Evolutionary conservation across 2,113 vertebrate genomes (phyloP), one percentile per base, ranked within the genome.

Genomic region (Hymenochirus boettgeri): DNA sequence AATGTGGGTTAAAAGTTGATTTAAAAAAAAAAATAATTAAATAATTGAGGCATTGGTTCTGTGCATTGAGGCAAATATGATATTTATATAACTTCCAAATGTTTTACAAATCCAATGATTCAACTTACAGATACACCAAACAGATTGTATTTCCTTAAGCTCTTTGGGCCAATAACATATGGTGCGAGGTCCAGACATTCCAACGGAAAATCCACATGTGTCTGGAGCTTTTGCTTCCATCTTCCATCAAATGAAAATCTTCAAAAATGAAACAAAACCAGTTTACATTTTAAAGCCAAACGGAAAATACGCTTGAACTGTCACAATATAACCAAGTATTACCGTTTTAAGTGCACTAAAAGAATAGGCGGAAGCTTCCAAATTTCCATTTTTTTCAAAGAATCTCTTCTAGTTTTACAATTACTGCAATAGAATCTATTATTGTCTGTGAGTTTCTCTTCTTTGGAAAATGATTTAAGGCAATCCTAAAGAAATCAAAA

Each of bases 181-280:
- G 93, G 94, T 0, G 82, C 74, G 56, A 99, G 83, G 77, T 99
- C 95, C 83, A 99, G 91, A 70, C 75, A 84, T 80, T 98, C 96
- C 65, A 96, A 73, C 1, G 96, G 88, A 71, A 99, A 97, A 79
- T 98, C 95, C 33, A 99, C 96, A 23, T 85, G 84, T 0, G 94
- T 95, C 63, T 99, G 96, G 58, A 99, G 85, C 76, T 99, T 99
- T 78, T 99, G 96, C 57, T 96, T 95, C 96, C 96, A 99, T 54
- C 96, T 85, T 48, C 96, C 96, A 73, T 97, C 96, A 4, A 95
- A 97, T 33, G 93, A 42, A 42, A 42, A 42, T 12, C 39, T 42
- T 35, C 2, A 39, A 42, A 42, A 15, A 42, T 5, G n/a, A n/a
- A 42, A 42, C 39, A 42, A n/a, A 5, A 42, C 5, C 5, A 31